These are phyloP conservation scores for Eumeta japonica DNA, from an alignment of 1,140 invertebrate genomes.

Conservation along the genomic window DNA sequence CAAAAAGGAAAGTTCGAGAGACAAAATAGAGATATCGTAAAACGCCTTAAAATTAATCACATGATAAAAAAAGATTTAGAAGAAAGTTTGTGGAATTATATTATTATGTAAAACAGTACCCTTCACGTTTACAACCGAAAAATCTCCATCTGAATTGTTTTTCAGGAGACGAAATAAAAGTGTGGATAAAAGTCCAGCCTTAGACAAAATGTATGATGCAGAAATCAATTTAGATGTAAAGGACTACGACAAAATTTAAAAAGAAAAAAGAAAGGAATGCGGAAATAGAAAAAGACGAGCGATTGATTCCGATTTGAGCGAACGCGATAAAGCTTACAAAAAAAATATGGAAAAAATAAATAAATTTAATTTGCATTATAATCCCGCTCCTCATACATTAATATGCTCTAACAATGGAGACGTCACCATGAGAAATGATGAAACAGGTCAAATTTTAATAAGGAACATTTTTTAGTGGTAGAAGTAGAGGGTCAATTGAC, in stretches of 20 bases:
- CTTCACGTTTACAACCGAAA: constrained; percentile 27
- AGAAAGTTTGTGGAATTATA: constrained; percentile 17
- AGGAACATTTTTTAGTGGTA: constrained; percentile 7
- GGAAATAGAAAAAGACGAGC: constrained; percentile 11
- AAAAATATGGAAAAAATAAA: constrained; percentile 10
- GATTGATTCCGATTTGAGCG: neutral
- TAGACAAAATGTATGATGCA: constrained; percentile 7
- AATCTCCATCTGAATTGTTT: constrained; percentile 32
- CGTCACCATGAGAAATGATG: constrained; percentile 10
- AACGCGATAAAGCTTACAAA: constrained; percentile 14
- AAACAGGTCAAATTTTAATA: constrained; percentile 11
- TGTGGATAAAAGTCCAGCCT: constrained; percentile 18
- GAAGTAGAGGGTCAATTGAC: constrained; percentile 4
- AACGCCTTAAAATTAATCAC: constrained; percentile 15
- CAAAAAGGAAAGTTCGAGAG: constrained; percentile 33
- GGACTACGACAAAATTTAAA: constrained; percentile 11
- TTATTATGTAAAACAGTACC: constrained; percentile 31
- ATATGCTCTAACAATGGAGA: neutral
- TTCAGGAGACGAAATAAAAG: constrained; percentile 20
- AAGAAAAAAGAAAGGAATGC: constrained; percentile 14
- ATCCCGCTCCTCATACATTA: constrained; percentile 7
- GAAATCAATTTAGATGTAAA: constrained; percentile 13
- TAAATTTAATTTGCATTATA: constrained; percentile 7
- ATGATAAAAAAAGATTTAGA: constrained; percentile 10
- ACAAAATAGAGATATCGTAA: constrained; percentile 26